A percentile compares a stretch with the other conserved stretches of the same genome.
These are phyloP conservation scores for Atopsyche davidsoni DNA, from an alignment of 1,140 invertebrate species.

Conservation along the genomic window DNA sequence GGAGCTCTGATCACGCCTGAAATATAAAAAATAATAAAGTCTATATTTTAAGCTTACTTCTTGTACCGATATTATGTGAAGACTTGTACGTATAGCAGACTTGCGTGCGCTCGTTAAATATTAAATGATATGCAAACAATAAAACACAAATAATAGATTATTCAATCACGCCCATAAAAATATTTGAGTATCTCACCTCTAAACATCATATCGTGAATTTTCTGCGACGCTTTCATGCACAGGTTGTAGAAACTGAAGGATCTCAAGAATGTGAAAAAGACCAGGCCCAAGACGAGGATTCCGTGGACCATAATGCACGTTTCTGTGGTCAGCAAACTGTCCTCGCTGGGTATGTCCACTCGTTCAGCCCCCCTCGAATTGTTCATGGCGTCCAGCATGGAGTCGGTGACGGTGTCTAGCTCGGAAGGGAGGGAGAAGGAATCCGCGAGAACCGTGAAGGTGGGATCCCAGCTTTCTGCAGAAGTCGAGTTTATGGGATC, in stretches of 20 bases:
- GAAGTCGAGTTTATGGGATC: too few relatives aligned
- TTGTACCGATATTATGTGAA: not conserved
- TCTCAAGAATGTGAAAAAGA: constrained; percentile 44
- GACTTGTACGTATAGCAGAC: not conserved
- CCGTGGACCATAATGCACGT: constrained; percentile 49
- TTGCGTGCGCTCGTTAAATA: not conserved
- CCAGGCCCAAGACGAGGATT: constrained; percentile 43
- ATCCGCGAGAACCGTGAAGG: not conserved
- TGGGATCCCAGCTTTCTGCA: too few relatives aligned
- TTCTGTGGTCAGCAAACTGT: constrained; percentile 17
- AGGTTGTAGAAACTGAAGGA: constrained; percentile 58
- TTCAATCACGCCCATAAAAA: too few relatives aligned
- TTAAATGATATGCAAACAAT: not conserved
- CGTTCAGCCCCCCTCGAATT: not conserved
- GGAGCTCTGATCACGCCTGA: constrained; percentile 44
- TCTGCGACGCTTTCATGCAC: constrained; percentile 58
- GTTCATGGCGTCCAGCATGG: not conserved
- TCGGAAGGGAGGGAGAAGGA: not conserved
- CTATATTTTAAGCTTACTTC: too few relatives aligned
- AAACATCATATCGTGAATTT: constrained; percentile 65
- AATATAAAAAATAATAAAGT: constrained; percentile 27
- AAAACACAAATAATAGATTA: too few relatives aligned
- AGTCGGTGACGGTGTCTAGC: not conserved
- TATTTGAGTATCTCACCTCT: constrained; percentile 34
- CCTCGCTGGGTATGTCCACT: not conserved